phyloP scores from a whole-genome alignment of 1,140 invertebrate species.

The Anoplolepis gracilipes region DNA sequence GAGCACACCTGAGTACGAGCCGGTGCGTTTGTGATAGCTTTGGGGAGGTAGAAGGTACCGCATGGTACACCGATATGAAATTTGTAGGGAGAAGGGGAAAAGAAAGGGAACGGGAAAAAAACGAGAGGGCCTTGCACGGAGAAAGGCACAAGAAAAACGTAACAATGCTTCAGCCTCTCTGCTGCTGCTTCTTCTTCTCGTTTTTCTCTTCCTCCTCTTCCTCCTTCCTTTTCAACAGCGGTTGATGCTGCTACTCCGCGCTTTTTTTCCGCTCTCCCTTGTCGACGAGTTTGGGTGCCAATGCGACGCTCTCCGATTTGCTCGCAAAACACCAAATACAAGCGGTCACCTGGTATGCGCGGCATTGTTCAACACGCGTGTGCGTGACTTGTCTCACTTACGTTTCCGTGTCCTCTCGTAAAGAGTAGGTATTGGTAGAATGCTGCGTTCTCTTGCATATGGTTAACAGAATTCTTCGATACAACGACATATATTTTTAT shows the following conservation, averaged over 20 bases:
- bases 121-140: constrained; percentile 4
- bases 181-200: constrained; percentile 55
- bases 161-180: constrained; percentile 81
- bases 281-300: constrained; percentile 73
- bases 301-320: constrained; percentile 83
- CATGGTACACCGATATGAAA: constrained; percentile 79
- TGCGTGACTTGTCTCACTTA: constrained; percentile 65
- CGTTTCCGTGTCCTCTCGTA: constrained; percentile 30
- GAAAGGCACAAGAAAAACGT: constrained; percentile 68
- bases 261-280: constrained; percentile 42
- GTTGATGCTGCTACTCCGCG: not conserved
- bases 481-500: not conserved
- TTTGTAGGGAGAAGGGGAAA: constrained; percentile 69
- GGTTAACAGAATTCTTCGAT: not conserved
- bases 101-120: constrained; percentile 69
- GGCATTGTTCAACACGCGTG: constrained; percentile 69
- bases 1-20: constrained; percentile 80
- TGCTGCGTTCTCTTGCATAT: constrained; percentile 17
- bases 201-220: constrained; percentile 35
- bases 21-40: constrained; percentile 78
- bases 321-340: constrained; percentile 84
- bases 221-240: constrained; percentile 1
- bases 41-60: constrained; percentile 65
- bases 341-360: constrained; percentile 77
- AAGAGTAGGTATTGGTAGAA: constrained; percentile 33